Evolutionary conservation across 2,113 vertebrate genomes (phyloP).

Genomic region (Pituophis catenifer): DNA sequence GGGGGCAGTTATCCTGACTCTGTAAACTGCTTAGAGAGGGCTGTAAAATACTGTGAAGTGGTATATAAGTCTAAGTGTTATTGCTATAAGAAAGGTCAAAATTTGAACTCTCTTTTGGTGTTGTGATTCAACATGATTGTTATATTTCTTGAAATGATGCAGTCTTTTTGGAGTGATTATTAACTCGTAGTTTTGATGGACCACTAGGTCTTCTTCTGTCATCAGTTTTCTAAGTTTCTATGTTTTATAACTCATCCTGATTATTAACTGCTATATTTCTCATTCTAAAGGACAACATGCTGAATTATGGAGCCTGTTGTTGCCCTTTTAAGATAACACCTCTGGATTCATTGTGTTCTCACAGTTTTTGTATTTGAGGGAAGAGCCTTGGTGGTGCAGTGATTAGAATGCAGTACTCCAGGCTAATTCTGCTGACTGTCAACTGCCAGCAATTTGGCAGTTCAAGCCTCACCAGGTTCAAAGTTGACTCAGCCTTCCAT

Average conservation of each 20-base stretch:
- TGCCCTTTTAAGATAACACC: background rate
- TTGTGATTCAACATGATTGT: background rate
- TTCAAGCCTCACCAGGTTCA: too few relatives aligned
- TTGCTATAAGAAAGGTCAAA: background rate
- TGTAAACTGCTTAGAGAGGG: too few relatives aligned
- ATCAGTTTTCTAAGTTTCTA: background rate
- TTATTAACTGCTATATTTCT: background rate
- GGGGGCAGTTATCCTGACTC: too few relatives aligned
- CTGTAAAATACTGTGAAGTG: too few relatives aligned
- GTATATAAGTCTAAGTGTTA: too few relatives aligned
- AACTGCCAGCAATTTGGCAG: too few relatives aligned
- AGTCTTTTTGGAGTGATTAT: background rate
- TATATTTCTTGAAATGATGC: background rate
- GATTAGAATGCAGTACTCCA: too few relatives aligned
- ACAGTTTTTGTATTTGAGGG: background rate
- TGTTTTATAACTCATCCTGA: background rate
- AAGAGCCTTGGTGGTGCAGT: too few relatives aligned
- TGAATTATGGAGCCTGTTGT: background rate
- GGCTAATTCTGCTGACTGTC: too few relatives aligned
- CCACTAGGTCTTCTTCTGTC: background rate
- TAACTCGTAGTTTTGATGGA: background rate
- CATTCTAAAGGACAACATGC: background rate
- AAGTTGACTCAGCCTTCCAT: too few relatives aligned
- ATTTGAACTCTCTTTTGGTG: background rate
- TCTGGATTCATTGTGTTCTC: background rate